Percentiles rank a stretch among this genome's conserved stretches.
Evolutionary conservation across 2,797 vertebrate genomes (phyloP).

Genomic region (Leuciscus waleckii): DNA sequence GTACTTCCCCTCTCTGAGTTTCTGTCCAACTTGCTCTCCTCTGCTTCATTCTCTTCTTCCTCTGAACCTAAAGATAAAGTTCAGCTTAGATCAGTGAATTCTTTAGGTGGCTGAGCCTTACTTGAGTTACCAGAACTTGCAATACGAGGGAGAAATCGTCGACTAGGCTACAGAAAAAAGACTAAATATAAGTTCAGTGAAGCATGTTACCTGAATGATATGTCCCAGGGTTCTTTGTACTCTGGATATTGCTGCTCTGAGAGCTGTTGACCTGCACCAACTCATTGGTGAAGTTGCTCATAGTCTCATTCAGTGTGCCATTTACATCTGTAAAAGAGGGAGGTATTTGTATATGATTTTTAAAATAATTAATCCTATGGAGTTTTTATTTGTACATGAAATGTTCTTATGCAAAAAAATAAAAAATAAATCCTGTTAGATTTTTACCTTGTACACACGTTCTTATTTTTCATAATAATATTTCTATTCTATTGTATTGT

Average conservation of each 20-base stretch:
- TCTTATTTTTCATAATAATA: no score
- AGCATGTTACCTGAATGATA: slow-evolving; percentile 21
- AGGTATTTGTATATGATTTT: no score
- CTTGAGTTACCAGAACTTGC: not conserved
- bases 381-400: not conserved
- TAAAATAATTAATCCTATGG: no score
- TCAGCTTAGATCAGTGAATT: slow-evolving; percentile 17
- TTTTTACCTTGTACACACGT: not conserved
- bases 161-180: not conserved
- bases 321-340: slow-evolving; percentile 11
- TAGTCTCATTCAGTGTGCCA: slow-evolving; percentile 33
- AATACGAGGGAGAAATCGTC: not conserved
- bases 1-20: slow-evolving; percentile 11
- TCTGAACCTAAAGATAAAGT: slow-evolving; percentile 25
- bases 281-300: slow-evolving; percentile 19
- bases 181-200: slow-evolving; percentile 5
- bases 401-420: not conserved
- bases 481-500: not conserved
- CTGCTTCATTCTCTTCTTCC: slow-evolving; percentile 8
- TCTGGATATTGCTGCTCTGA: slow-evolving; percentile 22
- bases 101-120: not conserved
- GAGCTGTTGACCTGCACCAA: not conserved
- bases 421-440: no score
- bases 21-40: slow-evolving; percentile 1
- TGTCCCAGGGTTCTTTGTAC: slow-evolving; percentile 8